A percentile compares a stretch with the other conserved stretches of the same genome.
phyloP scores from a whole-genome alignment of 2,113 vertebrate genomes.

The Tragelaphus buxtoni region DNA sequence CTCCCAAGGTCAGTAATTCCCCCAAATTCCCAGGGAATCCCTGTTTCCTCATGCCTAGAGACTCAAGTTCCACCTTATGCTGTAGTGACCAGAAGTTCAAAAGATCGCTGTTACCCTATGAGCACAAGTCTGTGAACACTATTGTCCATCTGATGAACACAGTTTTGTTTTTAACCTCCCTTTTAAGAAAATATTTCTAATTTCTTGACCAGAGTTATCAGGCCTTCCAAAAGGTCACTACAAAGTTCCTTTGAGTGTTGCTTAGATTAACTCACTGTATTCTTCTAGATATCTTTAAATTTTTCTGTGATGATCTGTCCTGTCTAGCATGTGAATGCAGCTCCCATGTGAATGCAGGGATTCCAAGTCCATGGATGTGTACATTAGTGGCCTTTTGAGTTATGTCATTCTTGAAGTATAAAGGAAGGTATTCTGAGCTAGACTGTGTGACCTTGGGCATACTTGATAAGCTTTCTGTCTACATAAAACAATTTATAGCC shows the following conservation, averaged over 20 bases:
- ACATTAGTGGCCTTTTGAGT: neutral
- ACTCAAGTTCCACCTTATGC: neutral
- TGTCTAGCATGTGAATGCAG: neutral
- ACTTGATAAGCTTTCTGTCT: neutral
- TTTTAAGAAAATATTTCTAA: neutral
- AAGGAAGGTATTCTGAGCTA: neutral
- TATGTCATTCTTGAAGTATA: neutral
- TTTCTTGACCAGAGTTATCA: neutral
- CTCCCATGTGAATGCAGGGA: neutral
- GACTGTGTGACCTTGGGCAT: neutral
- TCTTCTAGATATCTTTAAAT: neutral
- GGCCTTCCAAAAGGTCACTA: neutral
- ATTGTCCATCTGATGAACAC: neutral
- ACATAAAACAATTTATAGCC: neutral
- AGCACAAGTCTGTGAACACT: neutral
- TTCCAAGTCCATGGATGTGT: neutral
- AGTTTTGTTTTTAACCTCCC: neutral
- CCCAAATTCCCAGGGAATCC: constrained; percentile 43
- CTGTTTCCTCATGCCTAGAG: constrained; percentile 24
- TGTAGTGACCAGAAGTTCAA: neutral
- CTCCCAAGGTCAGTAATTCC: constrained; percentile 42
- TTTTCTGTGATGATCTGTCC: neutral
- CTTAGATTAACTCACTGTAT: neutral
- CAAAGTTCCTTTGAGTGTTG: neutral
- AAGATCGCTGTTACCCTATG: neutral